Evolutionary conservation across 2,797 vertebrate genomes (phyloP).

Genomic region (Enteromius fasciolatus): DNA sequence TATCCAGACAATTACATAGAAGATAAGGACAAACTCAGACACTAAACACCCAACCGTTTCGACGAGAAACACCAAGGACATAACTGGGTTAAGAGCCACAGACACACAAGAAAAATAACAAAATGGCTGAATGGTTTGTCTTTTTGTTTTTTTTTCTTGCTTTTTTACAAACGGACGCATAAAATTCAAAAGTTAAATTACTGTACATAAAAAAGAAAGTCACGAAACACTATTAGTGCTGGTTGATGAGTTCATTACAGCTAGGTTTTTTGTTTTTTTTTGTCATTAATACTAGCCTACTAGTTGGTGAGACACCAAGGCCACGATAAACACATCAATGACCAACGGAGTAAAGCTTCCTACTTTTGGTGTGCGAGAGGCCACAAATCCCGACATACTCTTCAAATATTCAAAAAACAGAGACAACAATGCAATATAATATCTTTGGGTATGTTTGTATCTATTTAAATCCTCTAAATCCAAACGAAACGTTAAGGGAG

Average conservation of each 20-base stretch:
- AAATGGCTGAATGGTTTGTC: background rate
- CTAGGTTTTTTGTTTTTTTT: conserved; percentile 8
- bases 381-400: conserved; percentile 44
- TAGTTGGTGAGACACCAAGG: conserved; percentile 59
- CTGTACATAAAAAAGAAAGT: conserved; percentile 55
- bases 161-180: conserved; percentile 49
- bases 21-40: conserved; percentile 37
- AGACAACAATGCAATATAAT: conserved; percentile 43
- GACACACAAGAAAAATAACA: conserved; percentile 9
- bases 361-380: conserved; percentile 57
- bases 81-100: conserved; percentile 50
- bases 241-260: conserved; percentile 54
- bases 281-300: conserved; percentile 47
- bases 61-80: conserved; percentile 44
- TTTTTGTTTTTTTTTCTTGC: background rate
- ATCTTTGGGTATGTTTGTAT: conserved; percentile 59
- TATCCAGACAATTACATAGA: conserved; percentile 32
- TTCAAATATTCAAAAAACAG: conserved; percentile 34
- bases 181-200: conserved; percentile 55
- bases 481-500: conserved; percentile 34
- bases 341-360: conserved; percentile 56
- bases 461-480: conserved; percentile 37
- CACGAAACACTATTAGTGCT: conserved; percentile 55
- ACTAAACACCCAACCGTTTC: conserved; percentile 37
- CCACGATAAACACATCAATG: conserved; percentile 55